Evolutionary conservation across 2,888 invertebrate species (phyloP), one percentile per base, ranked within the genome.

Genomic region (Hirtodrosophila trivittata): DNA sequence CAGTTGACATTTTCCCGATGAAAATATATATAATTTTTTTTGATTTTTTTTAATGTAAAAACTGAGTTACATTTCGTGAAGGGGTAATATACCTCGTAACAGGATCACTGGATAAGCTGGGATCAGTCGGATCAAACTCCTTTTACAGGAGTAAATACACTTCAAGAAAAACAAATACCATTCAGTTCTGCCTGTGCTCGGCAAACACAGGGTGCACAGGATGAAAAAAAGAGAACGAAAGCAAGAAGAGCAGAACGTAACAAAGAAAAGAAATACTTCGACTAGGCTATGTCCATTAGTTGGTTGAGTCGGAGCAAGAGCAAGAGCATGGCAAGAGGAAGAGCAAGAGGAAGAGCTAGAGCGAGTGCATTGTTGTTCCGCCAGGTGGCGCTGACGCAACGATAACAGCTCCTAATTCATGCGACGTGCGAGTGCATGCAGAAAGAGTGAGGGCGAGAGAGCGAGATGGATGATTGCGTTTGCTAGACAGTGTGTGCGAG

Each of bases 381-480:
- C 74, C 82, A 82, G 87, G 73, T 82, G 86, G 67, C 73, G 71
- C 69, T 76, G 86, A 59, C 70, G 76, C 62, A 47, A 63, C 64
- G 69, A 76, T 66, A 84, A 66, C 75, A 81, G 73, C 35, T 60
- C 54, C 75, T 75, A 77, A 75, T 73, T 75, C 75, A 58, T 59
- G 67, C 59, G 41, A 65, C 81, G 75, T 75, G 72, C 76, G 56
- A 60, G 57, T 56, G 75, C 77, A 69, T 68, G 50, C 75, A 66
- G 43, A 75, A 55, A 26, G 9, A 28, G 9, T 28, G 28, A 4
- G 28, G n/a, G 7, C 1, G 9, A 10, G 28, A 1, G 42, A 70
- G 46, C 28, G 47, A 67, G 68, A 55, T 47, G 49, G 57, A 52
- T 66, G 21, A n/a, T 32, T 26, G 10, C 41, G 13, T n/a, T 28